These are phyloP conservation scores for Linyphia triangularis DNA, from an alignment of 2,888 invertebrate genomes.

Conservation along the genomic window DNA sequence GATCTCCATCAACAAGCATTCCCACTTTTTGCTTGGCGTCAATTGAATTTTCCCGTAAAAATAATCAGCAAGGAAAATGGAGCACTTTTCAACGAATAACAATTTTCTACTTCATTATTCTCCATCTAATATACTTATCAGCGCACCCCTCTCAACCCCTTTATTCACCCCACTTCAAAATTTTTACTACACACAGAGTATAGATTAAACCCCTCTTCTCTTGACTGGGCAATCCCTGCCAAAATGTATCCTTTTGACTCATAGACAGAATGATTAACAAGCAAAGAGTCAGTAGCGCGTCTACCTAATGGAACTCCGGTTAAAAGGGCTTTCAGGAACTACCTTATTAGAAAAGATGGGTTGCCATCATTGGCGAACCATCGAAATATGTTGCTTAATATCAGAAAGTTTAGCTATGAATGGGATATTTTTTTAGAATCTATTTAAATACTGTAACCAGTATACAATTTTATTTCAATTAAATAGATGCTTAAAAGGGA, in stretches of 20 bases:
- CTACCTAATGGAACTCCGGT: slow-evolving; percentile 57
- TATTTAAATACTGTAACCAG: too few relatives aligned
- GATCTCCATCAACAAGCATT: too few relatives aligned
- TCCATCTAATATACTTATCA: slow-evolving; percentile 68
- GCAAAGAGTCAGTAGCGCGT: slow-evolving; percentile 46
- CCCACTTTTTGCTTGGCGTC: neutral
- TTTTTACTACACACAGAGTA: slow-evolving; percentile 50
- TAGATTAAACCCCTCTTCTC: slow-evolving; percentile 64
- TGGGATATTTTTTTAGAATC: too few relatives aligned
- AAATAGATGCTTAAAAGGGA: too few relatives aligned
- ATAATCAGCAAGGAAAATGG: slow-evolving; percentile 31
- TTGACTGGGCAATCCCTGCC: slow-evolving; percentile 50
- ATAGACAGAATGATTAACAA: slow-evolving; percentile 65
- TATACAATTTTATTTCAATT: too few relatives aligned
- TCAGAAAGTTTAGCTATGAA: too few relatives aligned
- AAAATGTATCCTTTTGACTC: slow-evolving; percentile 69
- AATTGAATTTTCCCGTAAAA: slow-evolving; percentile 54
- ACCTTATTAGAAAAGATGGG: slow-evolving; percentile 42
- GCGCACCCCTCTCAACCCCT: slow-evolving; percentile 54
- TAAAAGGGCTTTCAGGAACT: slow-evolving; percentile 51
- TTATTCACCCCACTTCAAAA: slow-evolving; percentile 53
- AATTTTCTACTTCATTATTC: slow-evolving; percentile 67
- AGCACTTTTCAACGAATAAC: slow-evolving; percentile 51
- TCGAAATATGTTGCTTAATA: too few relatives aligned
- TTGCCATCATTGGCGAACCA: slow-evolving; percentile 23